These are phyloP conservation scores for Lineus longissimus DNA, from an alignment of 1,140 invertebrate genomes.

Conservation along the genomic window DNA sequence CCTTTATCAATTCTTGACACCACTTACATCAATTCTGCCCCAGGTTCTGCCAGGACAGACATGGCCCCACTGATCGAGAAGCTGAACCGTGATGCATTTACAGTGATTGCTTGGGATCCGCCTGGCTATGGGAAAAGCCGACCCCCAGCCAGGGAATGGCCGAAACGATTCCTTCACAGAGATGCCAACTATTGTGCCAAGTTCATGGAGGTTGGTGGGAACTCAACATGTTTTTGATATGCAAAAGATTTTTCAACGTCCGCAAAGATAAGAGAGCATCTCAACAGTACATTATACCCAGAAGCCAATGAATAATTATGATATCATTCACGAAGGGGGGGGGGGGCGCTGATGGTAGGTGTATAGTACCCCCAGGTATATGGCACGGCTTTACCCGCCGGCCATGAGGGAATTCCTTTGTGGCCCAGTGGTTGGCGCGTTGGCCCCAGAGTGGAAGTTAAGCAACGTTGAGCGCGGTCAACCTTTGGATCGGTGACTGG, in stretches of 20 bases:
- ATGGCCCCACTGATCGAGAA: constrained; percentile 74
- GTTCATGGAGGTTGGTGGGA: constrained; percentile 68
- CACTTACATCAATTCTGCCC: neutral
- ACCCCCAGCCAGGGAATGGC: constrained; percentile 71
- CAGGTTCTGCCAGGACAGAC: constrained; percentile 70
- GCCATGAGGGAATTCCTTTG: no score
- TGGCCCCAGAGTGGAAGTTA: no score
- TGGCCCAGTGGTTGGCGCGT: no score
- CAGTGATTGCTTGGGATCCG: constrained; percentile 80
- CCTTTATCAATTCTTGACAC: no score
- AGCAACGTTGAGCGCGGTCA: no score
- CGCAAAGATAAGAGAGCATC: neutral
- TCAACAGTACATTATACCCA: neutral
- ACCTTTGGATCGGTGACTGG: no score
- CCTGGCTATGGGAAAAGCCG: constrained; percentile 81
- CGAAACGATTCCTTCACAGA: constrained; percentile 66
- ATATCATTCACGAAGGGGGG: no score
- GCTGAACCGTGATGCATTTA: constrained; percentile 67
- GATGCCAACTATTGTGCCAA: constrained; percentile 70
- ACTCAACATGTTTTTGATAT: no score
- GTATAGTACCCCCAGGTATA: no score
- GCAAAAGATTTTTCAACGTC: neutral
- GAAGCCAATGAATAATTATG: neutral
- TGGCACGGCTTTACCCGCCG: no score
- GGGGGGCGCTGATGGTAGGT: no score